phyloP scores from a whole-genome alignment of 53 echinoderm and acorn worm species.

The Actinopyga echinites region DNA sequence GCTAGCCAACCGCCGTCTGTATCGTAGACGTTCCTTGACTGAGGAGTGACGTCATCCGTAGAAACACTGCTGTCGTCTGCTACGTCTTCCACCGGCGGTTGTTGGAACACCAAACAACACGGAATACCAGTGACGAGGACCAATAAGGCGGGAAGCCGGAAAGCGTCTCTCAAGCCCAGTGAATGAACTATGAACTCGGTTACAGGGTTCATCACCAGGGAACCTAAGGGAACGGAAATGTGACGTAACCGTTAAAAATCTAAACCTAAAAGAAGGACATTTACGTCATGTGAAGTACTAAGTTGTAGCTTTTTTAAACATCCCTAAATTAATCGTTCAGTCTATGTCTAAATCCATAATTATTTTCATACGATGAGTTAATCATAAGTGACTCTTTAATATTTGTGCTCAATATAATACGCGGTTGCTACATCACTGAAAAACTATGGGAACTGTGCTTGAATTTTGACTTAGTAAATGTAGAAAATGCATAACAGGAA shows the following conservation, averaged over 20 bases:
- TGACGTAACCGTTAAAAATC: background rate
- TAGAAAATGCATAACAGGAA: no score
- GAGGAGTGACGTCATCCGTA: background rate
- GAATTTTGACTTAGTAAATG: no score
- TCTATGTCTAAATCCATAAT: no score
- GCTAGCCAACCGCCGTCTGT: slow-evolving; percentile 51
- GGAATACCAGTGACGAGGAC: slow-evolving; percentile 83
- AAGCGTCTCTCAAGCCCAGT: slow-evolving; percentile 76
- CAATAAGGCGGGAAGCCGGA: slow-evolving; percentile 68
- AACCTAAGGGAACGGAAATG: slow-evolving; percentile 53
- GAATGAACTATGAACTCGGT: slow-evolving; percentile 66
- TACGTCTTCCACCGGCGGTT: slow-evolving; percentile 61
- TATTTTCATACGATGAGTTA: no score
- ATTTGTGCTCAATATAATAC: no score
- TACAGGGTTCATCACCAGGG: slow-evolving; percentile 92
- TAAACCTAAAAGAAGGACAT: no score
- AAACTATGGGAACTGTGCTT: no score
- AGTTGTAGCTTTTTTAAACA: no score
- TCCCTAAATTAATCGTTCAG: no score
- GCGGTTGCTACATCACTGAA: no score
- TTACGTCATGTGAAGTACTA: no score
- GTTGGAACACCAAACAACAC: slow-evolving; percentile 74
- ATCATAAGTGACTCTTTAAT: no score
- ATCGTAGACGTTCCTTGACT: slow-evolving; percentile 16
- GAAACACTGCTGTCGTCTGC: slow-evolving; percentile 52